Base-by-base conservation (phyloP, 2,888 invertebrate genomes). In the Latrodectus hesperus region DNA sequence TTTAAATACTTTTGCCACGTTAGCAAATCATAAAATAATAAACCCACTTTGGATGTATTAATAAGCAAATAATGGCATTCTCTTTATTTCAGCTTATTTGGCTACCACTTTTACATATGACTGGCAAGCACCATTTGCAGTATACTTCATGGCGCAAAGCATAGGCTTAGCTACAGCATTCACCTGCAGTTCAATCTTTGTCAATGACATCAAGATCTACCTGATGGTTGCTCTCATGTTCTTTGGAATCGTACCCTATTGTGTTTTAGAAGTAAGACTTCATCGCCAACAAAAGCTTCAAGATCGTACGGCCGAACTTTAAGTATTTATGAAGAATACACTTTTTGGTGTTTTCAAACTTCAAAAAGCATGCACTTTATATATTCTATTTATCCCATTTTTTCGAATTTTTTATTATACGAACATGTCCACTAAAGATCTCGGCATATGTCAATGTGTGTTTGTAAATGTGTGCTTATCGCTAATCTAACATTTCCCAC, bases 91-190 rank as follows among this genome's bases (percentile, higher is more conserved):
- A 88, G 88, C 84, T 22, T 81, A 82, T 70, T 60, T 88, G 73
- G 82, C 85, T 3, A 64, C 77, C 9, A 72, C 81, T 0, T 88
- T 84, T 55, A 77, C 81, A 3, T 79, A 82, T n/a, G 88, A 88
- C 65, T 88, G 88, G 88, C 88, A 88, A 52, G 81, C 85, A 10
- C 88, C 88, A 0, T 88, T 85, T 22, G 77, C 85, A 0, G 84
- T 82, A 9, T 88, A 88, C 55, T 85, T 77, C 71, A 73, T 88
- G 84, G 84, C 84, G 10, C 88, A 88, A 75, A 76, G 81, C 55
- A 68, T 85, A 16, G 88, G 88, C n/a, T 53, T 88, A 22, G 65
- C 81, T 6, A 51, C 80, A 3, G 88, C 88, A 4, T 88, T 85
- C 52, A 78, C 68, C n/a, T 78, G 51, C 49, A 85, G 84, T 38